Base-by-base conservation (phyloP, 1,140 invertebrate genomes). In the Drosophila paulistorum region DNA sequence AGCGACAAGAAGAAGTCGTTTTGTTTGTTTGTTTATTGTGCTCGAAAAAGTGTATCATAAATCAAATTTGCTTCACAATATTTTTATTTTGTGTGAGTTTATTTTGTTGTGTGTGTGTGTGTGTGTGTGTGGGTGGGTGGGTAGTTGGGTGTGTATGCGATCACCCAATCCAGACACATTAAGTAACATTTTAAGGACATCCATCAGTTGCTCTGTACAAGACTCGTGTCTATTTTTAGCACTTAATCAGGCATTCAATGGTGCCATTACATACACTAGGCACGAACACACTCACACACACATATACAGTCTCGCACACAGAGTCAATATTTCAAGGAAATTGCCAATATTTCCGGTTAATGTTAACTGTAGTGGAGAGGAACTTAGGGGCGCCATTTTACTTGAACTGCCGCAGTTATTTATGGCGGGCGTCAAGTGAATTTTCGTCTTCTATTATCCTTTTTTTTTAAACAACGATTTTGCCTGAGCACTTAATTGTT, bases 291-390 rank as follows among this genome's bases (percentile, higher is more conserved):
- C 37, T 57, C 42, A 39, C 30, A 30, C 11, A 54, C 17, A 37
- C 70, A 45, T 17, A 58, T 10, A n/a, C 45, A 33, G 9, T 26
- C 11, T 20, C 71, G n/a, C 30, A 37, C 42, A 35, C 42, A 7
- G 45, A 80, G 74, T 58, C 84, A 83, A 89, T 87, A 89, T 74
- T 89, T 89, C 71, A 78, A 57, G 77, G 71, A 89, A 87, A 87
- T 84, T 87, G 84, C 74, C 84, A 87, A 87, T 87, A 87, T 87
- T 84, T 89, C 84, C 84, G 84, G 80, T 87, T 84, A 78, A 89
- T 84, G 77, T 78, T 76, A 73, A 76, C 68, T 77, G 81, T 66
- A 55, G 51, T 41, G 64, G 30, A 30, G 30, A 41, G 65, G 17
- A 39, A 13, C 17, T 23, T 3, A 65, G 33, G 30, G 48, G 55